Base-by-base conservation (phyloP, 1,140 invertebrate genomes). In the Drosophila melanica region DNA sequence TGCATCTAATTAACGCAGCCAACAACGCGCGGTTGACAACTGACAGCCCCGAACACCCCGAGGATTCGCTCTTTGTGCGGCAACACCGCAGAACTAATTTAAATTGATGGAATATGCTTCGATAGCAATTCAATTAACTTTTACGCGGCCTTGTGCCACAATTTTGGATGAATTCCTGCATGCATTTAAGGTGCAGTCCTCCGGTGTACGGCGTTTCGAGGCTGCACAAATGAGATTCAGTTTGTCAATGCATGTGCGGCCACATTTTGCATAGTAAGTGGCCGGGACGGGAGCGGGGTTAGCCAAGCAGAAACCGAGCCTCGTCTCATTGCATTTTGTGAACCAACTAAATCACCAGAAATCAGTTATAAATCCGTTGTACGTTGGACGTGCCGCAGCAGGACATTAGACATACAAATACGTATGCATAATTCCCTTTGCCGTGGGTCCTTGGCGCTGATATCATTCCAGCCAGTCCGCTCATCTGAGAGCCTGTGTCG, bases 71-170 rank as follows among this genome's bases (percentile, higher is more conserved):
- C 64, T 86, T 81, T 77, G 73, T 67, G 64, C 57, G 59, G 54
- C 62, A 66, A 57, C 57, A 42, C 53, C 81, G 81, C 72, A 74
- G 77, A 89, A 81, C 79, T 89, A 89, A 89, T 89, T 89, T 80
- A 89, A 89, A 89, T 89, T 89, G 87, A 89, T 89, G 70, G 84
- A 89, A 89, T 89, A 89, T 89, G 84, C 84, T 89, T 89, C 81
- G 79, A 89, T 89, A 78, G 84, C 79, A 77, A 75, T 89, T 89
- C 84, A 89, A 89, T 89, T 89, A 89, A 89, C 84, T 87, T 79
- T 80, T 75, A 53, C 63, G 67, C 72, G 76, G 69, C 79, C 82
- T 87, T 84, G 79, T 74, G 68, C 60, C 62, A 74, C 62, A 77
- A 58, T 77, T 69, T 66, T 65, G 37, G 50, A 23, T 67, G 51